A percentile compares a stretch with the other conserved stretches of the same genome.
Evolutionary conservation across 2,888 invertebrate genomes (phyloP).

Genomic region (Chrysomela aeneicollis): DNA sequence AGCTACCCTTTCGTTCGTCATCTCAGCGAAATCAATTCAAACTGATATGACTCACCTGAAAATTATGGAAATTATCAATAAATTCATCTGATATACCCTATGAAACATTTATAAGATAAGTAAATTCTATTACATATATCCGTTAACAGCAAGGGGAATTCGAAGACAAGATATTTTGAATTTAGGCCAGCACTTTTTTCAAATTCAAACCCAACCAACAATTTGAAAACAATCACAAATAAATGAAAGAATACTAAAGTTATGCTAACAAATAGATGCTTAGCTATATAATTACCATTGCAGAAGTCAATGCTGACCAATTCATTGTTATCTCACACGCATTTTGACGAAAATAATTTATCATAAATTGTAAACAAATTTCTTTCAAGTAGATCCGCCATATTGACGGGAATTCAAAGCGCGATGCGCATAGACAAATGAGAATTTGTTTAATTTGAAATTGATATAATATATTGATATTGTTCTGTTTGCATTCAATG

Average conservation of each 20-base stretch:
- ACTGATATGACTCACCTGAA: slow-evolving; percentile 65
- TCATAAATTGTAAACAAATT: slow-evolving; percentile 61
- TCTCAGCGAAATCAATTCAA: slow-evolving; percentile 66
- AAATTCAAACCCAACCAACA: slow-evolving; percentile 57
- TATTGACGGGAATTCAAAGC: slow-evolving; percentile 67
- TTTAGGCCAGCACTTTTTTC: slow-evolving; percentile 58
- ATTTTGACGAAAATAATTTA: slow-evolving; percentile 23
- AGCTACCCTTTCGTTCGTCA: slow-evolving; percentile 52
- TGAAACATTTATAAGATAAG: background rate
- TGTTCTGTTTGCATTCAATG: background rate
- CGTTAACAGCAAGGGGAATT: too few species aligned
- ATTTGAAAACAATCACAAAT: slow-evolving; percentile 43
- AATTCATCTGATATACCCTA: background rate
- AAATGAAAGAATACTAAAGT: slow-evolving; percentile 16
- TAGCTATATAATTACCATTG: background rate
- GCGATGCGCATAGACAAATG: slow-evolving; percentile 34
- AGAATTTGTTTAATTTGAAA: slow-evolving; percentile 12
- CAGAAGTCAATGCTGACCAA: background rate
- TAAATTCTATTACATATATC: too few species aligned
- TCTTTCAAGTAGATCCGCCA: slow-evolving; percentile 84
- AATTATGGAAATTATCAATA: slow-evolving; percentile 36
- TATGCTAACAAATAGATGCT: slow-evolving; percentile 6
- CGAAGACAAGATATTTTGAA: slow-evolving; percentile 54
- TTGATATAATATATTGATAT: background rate
- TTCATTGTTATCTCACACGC: slow-evolving; percentile 29